Evolutionary conservation across 2,113 vertebrate species (phyloP).

Genomic region (Melanerpes aurifrons): DNA sequence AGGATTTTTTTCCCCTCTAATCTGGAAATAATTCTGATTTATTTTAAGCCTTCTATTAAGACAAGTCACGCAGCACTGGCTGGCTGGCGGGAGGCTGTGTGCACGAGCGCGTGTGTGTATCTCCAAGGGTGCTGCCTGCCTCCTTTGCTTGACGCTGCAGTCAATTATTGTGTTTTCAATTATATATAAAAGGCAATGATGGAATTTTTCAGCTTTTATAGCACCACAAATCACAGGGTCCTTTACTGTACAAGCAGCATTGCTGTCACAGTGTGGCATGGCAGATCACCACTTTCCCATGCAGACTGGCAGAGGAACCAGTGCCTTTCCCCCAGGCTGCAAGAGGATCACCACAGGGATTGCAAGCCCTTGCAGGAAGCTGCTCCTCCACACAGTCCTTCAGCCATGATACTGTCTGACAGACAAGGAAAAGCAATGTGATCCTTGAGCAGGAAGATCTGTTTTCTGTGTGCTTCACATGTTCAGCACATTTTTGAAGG

Average conservation of each 20-base stretch:
- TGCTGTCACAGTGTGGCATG: neutral
- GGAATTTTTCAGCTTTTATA: slow-evolving; percentile 42
- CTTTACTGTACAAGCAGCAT: neutral
- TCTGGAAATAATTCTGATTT: slow-evolving; percentile 67
- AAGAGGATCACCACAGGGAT: neutral
- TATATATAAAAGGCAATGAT: slow-evolving; percentile 59
- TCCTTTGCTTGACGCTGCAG: neutral
- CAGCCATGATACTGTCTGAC: neutral
- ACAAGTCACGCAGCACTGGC: slow-evolving; percentile 26
- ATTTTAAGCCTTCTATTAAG: slow-evolving; percentile 54
- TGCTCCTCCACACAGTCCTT: fast-evolving
- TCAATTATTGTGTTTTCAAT: slow-evolving; percentile 58
- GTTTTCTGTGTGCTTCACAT: fast-evolving
- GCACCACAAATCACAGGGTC: slow-evolving; percentile 26
- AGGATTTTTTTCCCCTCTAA: slow-evolving; percentile 10
- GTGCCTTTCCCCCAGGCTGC: neutral
- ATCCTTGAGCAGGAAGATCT: neutral
- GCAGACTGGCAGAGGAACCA: neutral
- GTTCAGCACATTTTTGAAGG: fast-evolving
- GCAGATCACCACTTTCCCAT: neutral
- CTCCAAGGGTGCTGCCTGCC: slow-evolving; percentile 35
- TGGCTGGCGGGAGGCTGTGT: neutral
- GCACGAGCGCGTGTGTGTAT: neutral
- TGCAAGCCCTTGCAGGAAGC: neutral
- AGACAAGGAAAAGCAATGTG: neutral